Conservation (phyloP, 2,797 vertebrate species). For the Halcyon smyrnensis region DNA sequence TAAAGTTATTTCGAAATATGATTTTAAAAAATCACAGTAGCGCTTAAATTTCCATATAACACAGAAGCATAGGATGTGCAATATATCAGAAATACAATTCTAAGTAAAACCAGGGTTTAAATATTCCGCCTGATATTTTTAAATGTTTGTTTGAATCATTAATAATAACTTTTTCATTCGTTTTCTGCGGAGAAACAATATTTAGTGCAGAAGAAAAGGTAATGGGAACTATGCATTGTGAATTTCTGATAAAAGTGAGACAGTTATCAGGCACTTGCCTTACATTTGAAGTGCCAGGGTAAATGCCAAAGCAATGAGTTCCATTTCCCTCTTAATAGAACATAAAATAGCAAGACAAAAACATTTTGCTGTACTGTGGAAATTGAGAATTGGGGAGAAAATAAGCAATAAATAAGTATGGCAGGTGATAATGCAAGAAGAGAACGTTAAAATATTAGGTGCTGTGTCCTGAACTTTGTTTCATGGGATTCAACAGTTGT, state of each 20-base stretch:
- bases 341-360: constrained; percentile 7
- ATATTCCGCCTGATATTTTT: not conserved
- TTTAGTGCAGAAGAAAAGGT: not conserved
- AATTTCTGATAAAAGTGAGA: not conserved
- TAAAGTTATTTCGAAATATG: not conserved
- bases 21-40: constrained; percentile 1
- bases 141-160: not conserved
- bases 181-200: not conserved
- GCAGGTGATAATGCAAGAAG: not conserved
- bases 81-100: not conserved
- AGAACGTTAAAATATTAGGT: constrained; percentile 2
- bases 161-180: not conserved
- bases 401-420: constrained; percentile 35
- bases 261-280: not conserved
- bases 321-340: constrained; percentile 31
- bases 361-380: not conserved
- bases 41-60: constrained; percentile 32
- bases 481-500: not conserved
- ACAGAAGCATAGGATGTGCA: not conserved
- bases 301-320: constrained; percentile 10
- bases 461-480: not conserved
- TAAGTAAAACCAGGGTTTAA: not conserved
- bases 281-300: not conserved
- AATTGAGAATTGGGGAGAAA: constrained; percentile 21
- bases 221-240: not conserved